Conservation (phyloP, 1,140 invertebrate genomes). For the Hyles vespertilio region DNA sequence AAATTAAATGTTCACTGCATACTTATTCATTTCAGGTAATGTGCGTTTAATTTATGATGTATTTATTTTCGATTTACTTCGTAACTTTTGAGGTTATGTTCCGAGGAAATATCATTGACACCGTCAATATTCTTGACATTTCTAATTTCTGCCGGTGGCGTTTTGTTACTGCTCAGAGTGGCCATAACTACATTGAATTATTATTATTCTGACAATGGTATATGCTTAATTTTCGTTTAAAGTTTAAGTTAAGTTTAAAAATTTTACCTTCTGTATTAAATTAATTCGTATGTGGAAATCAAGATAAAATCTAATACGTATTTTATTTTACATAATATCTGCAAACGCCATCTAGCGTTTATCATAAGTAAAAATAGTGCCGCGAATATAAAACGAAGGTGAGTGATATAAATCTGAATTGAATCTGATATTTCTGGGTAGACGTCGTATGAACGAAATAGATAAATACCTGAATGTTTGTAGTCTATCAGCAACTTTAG, state of each 20-base stretch:
- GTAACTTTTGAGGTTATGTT: conserved; percentile 8
- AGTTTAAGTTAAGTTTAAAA: neutral
- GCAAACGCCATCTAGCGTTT: conserved; percentile 6
- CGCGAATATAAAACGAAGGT: too few species aligned
- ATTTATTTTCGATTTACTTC: conserved; percentile 6
- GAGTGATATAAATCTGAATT: too few species aligned
- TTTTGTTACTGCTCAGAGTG: too few species aligned
- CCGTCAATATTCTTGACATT: neutral
- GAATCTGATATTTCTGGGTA: too few species aligned
- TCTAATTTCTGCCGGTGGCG: neutral
- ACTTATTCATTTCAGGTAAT: too few species aligned
- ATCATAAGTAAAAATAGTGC: neutral
- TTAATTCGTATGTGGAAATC: neutral
- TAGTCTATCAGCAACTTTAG: conserved; percentile 71
- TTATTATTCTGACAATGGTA: too few species aligned
- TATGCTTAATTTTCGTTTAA: neutral
- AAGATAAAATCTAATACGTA: neutral
- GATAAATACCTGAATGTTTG: conserved; percentile 76
- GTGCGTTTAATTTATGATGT: neutral
- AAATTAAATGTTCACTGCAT: neutral
- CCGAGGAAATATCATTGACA: conserved; percentile 11
- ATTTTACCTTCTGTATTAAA: neutral
- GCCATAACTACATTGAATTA: too few species aligned
- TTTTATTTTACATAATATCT: neutral
- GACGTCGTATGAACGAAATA: too few species aligned